Conservation (phyloP, 1,140 invertebrate species). For the Drosophila baimaii region DNA sequence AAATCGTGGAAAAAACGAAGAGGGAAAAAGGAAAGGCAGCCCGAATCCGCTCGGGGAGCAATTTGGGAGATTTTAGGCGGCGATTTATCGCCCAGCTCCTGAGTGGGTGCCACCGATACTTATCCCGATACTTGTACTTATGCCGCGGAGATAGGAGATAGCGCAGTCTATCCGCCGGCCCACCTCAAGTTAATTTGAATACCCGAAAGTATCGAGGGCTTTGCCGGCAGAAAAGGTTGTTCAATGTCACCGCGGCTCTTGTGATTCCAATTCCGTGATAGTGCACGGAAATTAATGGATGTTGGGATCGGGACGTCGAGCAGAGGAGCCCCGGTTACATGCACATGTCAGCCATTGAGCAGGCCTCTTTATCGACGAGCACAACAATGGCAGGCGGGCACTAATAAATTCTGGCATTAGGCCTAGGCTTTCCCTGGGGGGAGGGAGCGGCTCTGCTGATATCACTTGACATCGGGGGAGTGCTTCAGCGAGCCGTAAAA, state of each 20-base stretch:
- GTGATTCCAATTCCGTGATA: constrained; percentile 72
- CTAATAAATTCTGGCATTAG: constrained; percentile 70
- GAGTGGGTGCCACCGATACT: constrained; percentile 73
- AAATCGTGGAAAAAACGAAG: constrained; percentile 12
- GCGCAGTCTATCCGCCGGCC: constrained; percentile 28
- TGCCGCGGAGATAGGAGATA: constrained; percentile 45
- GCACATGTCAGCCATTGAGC: constrained; percentile 35
- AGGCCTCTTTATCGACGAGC: constrained; percentile 31
- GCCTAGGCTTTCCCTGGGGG: constrained; percentile 9
- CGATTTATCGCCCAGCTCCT: constrained; percentile 68
- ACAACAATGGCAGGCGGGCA: constrained; percentile 38
- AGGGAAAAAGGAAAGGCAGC: constrained; percentile 8
- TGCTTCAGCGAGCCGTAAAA: constrained; percentile 56
- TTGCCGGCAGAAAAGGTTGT: constrained; percentile 57
- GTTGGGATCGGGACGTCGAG: constrained; percentile 16
- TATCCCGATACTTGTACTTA: constrained; percentile 30
- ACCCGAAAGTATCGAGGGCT: constrained; percentile 30
- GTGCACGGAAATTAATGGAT: constrained; percentile 72
- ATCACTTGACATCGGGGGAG: constrained; percentile 42
- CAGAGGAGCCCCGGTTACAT: constrained; percentile 1
- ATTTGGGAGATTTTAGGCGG: constrained; percentile 72
- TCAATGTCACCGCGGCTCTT: constrained; percentile 47
- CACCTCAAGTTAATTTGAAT: constrained; percentile 70
- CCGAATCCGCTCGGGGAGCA: constrained; percentile 70
- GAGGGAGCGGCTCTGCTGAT: constrained; percentile 23